Evolutionary conservation across 2,888 invertebrate genomes (phyloP), one percentile per base, ranked within the genome.

Genomic region (Acleris literana): DNA sequence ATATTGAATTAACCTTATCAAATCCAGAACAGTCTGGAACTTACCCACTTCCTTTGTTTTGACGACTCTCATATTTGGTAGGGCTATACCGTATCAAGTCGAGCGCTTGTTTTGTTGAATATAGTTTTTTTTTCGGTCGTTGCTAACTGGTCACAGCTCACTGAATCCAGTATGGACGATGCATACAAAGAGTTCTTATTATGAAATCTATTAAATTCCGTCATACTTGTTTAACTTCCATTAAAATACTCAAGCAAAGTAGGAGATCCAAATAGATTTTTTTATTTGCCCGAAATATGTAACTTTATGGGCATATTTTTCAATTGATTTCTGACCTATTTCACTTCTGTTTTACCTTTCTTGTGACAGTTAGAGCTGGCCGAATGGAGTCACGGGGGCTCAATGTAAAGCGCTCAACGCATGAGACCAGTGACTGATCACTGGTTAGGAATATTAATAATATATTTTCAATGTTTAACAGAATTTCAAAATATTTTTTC

Each of bases 71-170:
- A 69, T n/a, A 83, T 74, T 77, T 74, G 71, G 84, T 80, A 75
- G 87, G 77, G 64, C 81, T 76, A 76, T 82, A 75, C 69, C 68
- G 54, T 60, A 65, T 55, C 52, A 57, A 65, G 54, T 39, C 58
- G 55, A 55, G 60, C 76, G 76, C 88, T 88, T 89, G 90, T 89
- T 90, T 89, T 88, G 80, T 84, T 79, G 78, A 78, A 63, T 57
- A 76, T 57, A 76, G 77, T 77, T 85, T 85, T 88, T 85, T 84
- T 83, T 79, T 80, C 77, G 74, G 78, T 55, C 79, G 79, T 78
- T 79, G 76, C 80, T 81, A 76, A 80, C 76, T 68, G 71, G 78
- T 82, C 77, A 74, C 81, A 83, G 78, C n/a, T 9, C 2, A 6
- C 5, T 59, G 39, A 13, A 51, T 48, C 6, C 64, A 65, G 64